phyloP scores from a whole-genome alignment of 2,113 vertebrate genomes.

The Nerophis lumbriciformis region DNA sequence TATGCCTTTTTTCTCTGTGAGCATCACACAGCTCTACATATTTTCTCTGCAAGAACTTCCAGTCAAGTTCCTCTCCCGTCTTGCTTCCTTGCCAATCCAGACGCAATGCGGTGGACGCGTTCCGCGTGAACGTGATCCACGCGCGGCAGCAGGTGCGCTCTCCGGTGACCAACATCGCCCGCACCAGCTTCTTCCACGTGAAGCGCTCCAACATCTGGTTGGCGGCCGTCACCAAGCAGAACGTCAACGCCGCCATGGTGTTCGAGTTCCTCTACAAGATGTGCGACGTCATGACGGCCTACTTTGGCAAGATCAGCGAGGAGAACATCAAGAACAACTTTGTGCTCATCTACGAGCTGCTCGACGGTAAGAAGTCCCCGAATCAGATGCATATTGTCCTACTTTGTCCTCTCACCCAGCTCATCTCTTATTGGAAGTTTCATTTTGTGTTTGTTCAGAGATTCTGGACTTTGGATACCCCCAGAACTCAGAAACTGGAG shows the following conservation, averaged over 20 bases:
- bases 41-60: neutral
- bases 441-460: constrained; percentile 71
- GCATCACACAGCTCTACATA: too few species aligned
- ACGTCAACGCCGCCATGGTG: constrained; percentile 99
- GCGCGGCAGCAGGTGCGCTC: constrained; percentile 98
- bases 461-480: constrained; percentile 99
- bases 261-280: constrained; percentile 99
- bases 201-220: constrained; percentile 99
- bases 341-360: constrained; percentile 95
- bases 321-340: constrained; percentile 99
- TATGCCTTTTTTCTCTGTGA: neutral
- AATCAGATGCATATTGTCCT: neutral
- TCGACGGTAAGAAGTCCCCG: constrained; percentile 78
- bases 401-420: neutral
- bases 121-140: constrained; percentile 98
- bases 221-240: constrained; percentile 98
- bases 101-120: constrained; percentile 96
- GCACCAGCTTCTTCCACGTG: constrained; percentile 98
- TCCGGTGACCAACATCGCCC: constrained; percentile 97
- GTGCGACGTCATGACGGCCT: constrained; percentile 98
- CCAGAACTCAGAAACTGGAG: constrained; percentile 98
- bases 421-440: constrained; percentile 22
- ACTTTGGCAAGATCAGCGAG: constrained; percentile 99
- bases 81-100: constrained; percentile 50
- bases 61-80: neutral